Conservation (phyloP, 2,113 vertebrate genomes). For the Hippocampus comes region DNA sequence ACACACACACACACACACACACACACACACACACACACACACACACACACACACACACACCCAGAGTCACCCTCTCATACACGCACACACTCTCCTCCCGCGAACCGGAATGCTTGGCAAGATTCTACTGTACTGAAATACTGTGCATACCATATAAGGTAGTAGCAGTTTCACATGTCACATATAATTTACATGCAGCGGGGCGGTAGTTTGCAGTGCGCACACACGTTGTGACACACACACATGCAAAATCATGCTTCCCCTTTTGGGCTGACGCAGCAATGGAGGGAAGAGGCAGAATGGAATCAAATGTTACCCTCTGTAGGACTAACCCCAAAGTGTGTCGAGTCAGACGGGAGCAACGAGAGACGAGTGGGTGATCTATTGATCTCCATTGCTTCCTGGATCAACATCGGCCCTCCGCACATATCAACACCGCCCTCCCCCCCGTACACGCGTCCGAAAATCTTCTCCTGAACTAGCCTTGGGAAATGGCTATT, state of each 20-base stretch:
- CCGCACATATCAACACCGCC: slow-evolving; percentile 34
- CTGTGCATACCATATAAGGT: slow-evolving; percentile 84
- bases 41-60: slow-evolving; percentile 60
- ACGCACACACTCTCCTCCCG: slow-evolving; percentile 66
- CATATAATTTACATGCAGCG: slow-evolving; percentile 79
- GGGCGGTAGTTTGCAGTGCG: slow-evolving; percentile 74
- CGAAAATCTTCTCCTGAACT: slow-evolving; percentile 52
- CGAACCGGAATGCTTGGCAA: slow-evolving; percentile 78
- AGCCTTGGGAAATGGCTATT: slow-evolving; percentile 65
- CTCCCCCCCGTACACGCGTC: slow-evolving; percentile 17
- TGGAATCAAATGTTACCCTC: slow-evolving; percentile 38
- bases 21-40: slow-evolving; percentile 63
- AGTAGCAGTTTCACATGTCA: slow-evolving; percentile 80
- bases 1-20: slow-evolving; percentile 64
- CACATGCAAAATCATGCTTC: slow-evolving; percentile 50
- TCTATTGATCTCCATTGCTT: slow-evolving; percentile 67
- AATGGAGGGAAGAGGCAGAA: slow-evolving; percentile 20
- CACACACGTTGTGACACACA: slow-evolving; percentile 42
- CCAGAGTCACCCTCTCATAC: slow-evolving; percentile 66
- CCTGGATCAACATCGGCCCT: slow-evolving; percentile 63
- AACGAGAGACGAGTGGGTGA: slow-evolving; percentile 69
- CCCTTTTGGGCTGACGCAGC: slow-evolving; percentile 50
- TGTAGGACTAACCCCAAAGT: slow-evolving; percentile 58
- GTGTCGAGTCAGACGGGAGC: slow-evolving; percentile 66
- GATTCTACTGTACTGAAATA: slow-evolving; percentile 77